Evolutionary conservation across 2,888 invertebrate species (phyloP), one percentile per base, ranked within the genome.

Genomic region (Tenthredo notha): DNA sequence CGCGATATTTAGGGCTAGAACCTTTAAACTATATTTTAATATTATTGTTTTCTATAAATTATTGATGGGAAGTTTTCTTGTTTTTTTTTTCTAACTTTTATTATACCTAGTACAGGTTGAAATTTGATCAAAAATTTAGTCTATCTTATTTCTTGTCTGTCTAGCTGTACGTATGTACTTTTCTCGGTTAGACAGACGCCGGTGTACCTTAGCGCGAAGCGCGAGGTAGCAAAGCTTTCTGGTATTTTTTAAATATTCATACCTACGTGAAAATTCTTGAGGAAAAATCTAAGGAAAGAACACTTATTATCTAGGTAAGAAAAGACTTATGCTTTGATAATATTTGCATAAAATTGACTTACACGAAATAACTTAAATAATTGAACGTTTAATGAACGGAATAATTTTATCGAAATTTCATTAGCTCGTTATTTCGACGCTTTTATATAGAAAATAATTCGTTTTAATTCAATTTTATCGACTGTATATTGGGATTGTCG

Each of bases 151-250:
- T 50, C 54, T 7, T 25, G 33, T 29, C 47, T 75, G 54, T 33
- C 47, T 50, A 29, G 33, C 29, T 2, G 72, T 21, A 10, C 18
- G 21, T 40, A 4, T 25, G 15, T 29, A 21, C 54, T 18, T 12
- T 54, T 18, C 50, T 50, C 29, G 77, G 50, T 50, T 25, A 77
- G 54, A 47, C 47, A 29, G 25, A 50, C 54, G 37, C 5, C 18
- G 33, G 2, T 2, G 2, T 50, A 25, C 50, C 29, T 50, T 7
- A 25, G 50, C 25, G 50, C 25, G 54, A 54, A 61, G 40, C 37
- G 37, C 4, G 37, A 29, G 80, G n/a, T 15, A 80, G 80, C 58
- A 18, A 58, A 80, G 80, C 80, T 80, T 80, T 80, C 61, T 40
- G 21, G 61, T 61, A 21, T 33, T 1, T n/a, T 15, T 80, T 61